Conservation (phyloP, 30 jellyfish, hydroid and myxozoan genomes). For the Hydra vulgaris region DNA sequence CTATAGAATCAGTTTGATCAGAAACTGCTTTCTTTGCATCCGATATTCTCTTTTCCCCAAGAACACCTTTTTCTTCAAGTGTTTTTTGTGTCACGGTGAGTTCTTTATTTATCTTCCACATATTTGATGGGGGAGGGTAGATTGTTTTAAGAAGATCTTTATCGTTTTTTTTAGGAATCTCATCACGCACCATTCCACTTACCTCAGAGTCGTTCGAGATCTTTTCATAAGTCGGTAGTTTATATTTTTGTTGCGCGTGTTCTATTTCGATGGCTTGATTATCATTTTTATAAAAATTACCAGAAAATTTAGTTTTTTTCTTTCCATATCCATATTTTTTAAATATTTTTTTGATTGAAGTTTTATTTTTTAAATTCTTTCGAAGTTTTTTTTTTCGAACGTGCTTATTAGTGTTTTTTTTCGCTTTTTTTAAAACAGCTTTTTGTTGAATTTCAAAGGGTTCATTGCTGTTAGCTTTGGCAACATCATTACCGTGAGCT, state of each 20-base stretch:
- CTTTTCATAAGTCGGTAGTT: neutral
- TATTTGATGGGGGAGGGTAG: conserved; percentile 30
- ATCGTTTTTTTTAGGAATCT: conserved; percentile 13
- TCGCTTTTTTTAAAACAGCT: too few species aligned
- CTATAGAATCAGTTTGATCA: neutral
- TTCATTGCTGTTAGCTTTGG: neutral
- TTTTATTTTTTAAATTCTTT: neutral
- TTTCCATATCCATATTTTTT: neutral
- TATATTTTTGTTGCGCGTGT: neutral
- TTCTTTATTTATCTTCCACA: conserved; percentile 26
- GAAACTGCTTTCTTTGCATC: neutral
- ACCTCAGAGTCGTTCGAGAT: neutral
- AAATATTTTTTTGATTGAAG: neutral
- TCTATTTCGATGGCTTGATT: neutral
- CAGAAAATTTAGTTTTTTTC: neutral
- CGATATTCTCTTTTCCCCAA: neutral
- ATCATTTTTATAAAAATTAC: neutral
- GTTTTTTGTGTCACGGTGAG: conserved; percentile 18
- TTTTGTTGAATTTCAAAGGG: neutral
- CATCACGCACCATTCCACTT: conserved; percentile 13
- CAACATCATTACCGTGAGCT: too few species aligned
- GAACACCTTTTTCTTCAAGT: conserved; percentile 18
- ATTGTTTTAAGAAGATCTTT: conserved; percentile 9
- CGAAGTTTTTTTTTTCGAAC: neutral
- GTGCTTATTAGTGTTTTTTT: neutral